Percentiles rank a stretch among this genome's conserved stretches.
Evolutionary conservation across 2,113 vertebrate genomes (phyloP).

Genomic region (Trochalopteron elliotii): DNA sequence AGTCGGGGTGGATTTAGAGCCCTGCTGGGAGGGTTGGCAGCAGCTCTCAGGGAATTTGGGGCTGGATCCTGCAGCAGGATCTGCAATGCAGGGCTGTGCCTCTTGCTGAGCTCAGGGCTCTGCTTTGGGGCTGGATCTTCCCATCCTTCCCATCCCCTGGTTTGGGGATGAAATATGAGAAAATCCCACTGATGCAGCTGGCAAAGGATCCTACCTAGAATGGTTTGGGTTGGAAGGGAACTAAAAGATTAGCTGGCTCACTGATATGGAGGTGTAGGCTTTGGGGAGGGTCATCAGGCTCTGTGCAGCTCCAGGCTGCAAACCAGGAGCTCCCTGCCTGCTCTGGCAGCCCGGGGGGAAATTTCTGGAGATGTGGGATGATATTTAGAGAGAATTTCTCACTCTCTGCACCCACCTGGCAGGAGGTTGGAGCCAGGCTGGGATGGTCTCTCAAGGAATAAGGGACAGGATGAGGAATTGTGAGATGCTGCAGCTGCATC

Average conservation of each 20-base stretch:
- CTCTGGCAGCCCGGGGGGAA: neutral
- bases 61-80: neutral
- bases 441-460: no score
- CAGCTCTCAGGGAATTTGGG: neutral
- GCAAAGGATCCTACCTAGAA: fast-evolving
- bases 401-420: neutral
- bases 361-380: neutral
- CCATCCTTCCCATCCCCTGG: no score
- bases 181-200: neutral
- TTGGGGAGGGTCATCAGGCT: neutral
- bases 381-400: neutral
- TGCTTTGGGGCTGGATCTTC: neutral
- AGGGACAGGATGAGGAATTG: neutral
- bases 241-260: neutral
- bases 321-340: neutral
- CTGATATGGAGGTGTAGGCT: neutral
- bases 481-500: neutral
- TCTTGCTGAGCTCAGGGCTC: fast-evolving
- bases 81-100: neutral
- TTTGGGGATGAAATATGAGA: fast-evolving
- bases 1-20: neutral
- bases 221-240: neutral
- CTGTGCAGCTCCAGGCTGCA: neutral
- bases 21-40: neutral
- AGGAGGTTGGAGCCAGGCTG: neutral